Evolutionary conservation across 2,797 vertebrate genomes (phyloP), one percentile per base, ranked within the genome.

Genomic region (Arctocebus calabarensis): DNA sequence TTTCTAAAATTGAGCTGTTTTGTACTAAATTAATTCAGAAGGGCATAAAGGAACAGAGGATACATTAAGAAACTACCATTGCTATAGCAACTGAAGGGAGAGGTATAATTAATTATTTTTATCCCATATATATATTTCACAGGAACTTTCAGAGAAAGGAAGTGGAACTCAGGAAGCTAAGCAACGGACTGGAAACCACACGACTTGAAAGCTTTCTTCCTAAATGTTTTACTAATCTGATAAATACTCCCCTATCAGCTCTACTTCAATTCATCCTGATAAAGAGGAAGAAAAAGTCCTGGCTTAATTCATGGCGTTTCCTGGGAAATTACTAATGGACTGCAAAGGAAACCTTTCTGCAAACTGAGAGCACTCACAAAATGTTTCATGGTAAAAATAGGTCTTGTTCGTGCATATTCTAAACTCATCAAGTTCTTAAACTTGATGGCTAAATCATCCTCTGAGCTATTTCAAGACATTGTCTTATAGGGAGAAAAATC

Each of bases 91-190:
- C 90, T 79, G 29, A 89, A 61, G 62, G 40, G 5, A 91, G 90
- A 93, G 94, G 90, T 94, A 90, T 89, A 94, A 95, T 89, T 97
- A 97, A 97, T 96, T 94, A 95, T 93, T 95, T 91, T 97, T 94
- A 96, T 94, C 81, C 61, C 84, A 59, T 85, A 79, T 90, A 73
- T 93, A 95, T 97, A 94, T 95, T 96, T 95, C 88, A 96, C 40
- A 66, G 92, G 62, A 94, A 88, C 59, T 85, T 93, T 85, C 40
- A 95, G 91, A 88, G 78, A 32, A 90, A 94, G 43, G 48, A 88
- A 88, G 83, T 70, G 40, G 61, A 84, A 88, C 23, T 64, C 34
- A 83, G 71, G 59, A 96, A 94, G 64, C 86, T 40, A 90, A 95
- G 52, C 45, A 84, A 59, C 20, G 48, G 25, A 55, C 40, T 29